Evolutionary conservation across 2,888 invertebrate species (phyloP).

Genomic region (Polyommatus iphigenia): DNA sequence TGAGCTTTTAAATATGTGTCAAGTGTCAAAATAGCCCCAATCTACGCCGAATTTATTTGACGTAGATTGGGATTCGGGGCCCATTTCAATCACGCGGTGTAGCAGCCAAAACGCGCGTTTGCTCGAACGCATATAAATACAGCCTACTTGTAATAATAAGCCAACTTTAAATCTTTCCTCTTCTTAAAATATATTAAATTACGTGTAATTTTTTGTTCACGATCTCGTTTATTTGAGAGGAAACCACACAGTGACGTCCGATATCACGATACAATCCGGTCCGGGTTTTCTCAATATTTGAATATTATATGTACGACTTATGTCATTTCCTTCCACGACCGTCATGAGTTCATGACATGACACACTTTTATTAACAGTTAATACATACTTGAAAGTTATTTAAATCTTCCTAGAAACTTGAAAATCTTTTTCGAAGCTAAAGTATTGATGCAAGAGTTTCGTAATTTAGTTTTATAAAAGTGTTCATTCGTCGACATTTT

Average conservation of each 20-base stretch:
- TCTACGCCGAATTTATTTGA: no score
- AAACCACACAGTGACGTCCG: constrained; percentile 29
- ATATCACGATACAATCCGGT: constrained; percentile 46
- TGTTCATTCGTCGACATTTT: no score
- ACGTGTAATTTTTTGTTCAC: background rate
- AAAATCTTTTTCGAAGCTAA: background rate
- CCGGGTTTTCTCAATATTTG: constrained; percentile 60
- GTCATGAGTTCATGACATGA: constrained; percentile 31
- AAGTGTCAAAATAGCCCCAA: no score
- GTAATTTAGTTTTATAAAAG: no score
- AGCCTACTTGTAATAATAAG: no score
- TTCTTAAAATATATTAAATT: background rate
- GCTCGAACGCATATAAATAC: no score
- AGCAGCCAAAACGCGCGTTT: no score
- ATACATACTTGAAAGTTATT: background rate
- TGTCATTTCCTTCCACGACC: constrained; percentile 53
- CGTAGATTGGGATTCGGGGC: no score
- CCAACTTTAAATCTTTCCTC: no score
- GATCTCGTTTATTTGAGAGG: constrained; percentile 26
- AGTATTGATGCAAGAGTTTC: no score
- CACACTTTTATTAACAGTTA: constrained; percentile 34
- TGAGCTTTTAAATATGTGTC: no score
- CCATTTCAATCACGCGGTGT: no score
- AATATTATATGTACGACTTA: constrained; percentile 59
- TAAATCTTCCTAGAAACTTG: background rate